Base-by-base conservation (phyloP, 2,888 invertebrate genomes). In the Hirtodrosophila confusa region DNA sequence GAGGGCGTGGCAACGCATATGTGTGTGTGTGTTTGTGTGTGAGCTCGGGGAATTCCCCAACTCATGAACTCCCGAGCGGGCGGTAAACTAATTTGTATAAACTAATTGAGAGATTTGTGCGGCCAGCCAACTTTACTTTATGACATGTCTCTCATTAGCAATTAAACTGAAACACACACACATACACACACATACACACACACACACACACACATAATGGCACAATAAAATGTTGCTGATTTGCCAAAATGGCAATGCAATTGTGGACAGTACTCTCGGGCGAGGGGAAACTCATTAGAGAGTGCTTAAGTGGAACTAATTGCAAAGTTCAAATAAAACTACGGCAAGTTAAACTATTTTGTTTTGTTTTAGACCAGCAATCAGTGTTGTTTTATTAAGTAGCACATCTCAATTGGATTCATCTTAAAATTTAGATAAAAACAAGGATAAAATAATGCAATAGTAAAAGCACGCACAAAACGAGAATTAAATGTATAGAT, bases 51-150 rank as follows among this genome's bases (percentile, higher is more conserved):
- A 76, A 63, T 72, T 49, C 40, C 63, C 63, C 23, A 11, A 47
- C 17, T 11, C 29, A 33, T 17, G 9, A 55, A 70, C 29, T 85
- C 87, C 86, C 87, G 48, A 58, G 66, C 72, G 80, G 78, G 87
- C 85, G 75, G 69, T 87, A 85, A 85, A 87, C 80, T 80, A 82
- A 87, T 85, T 85, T 85, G 86, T 82, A 72, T 62, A 68, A 72
- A 72, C 87, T 85, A 87, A 85, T 87, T 85, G 85, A 72, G 75
- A 80, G 78, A 85, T 87, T 87, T 85, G 85, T 53, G 54, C 41
- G 49, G 10, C 40, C n/a, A 36, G 10, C 45, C 47, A 63, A 62
- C 53, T 58, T 64, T 43, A 69, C 63, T 77, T 86, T 86, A 84
- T 80, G 86, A 84, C 68, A 73, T 80, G 85, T 73, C 62, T 71